Evolutionary conservation across 2,113 vertebrate genomes (phyloP).

Genomic region (Tylochromis polylepis): DNA sequence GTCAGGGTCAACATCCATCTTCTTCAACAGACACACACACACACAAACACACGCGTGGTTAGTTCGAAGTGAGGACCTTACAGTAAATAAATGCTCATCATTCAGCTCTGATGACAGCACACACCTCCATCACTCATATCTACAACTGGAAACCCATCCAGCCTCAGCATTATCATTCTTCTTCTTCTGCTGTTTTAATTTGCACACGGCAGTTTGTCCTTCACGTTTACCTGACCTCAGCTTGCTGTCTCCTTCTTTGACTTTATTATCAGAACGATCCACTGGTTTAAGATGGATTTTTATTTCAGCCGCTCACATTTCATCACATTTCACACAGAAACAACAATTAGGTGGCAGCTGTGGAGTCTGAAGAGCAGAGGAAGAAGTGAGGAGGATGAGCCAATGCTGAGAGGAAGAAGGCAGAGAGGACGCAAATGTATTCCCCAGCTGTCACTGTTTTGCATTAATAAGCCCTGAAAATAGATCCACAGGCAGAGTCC

Average conservation of each 20-base stretch:
- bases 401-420: not conserved
- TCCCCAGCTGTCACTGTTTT: constrained; percentile 6
- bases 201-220: not conserved
- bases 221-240: not conserved
- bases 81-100: not conserved
- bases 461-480: constrained; percentile 48
- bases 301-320: not conserved
- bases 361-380: not conserved
- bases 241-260: not conserved
- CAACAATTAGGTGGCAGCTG: not conserved
- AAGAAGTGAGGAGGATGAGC: not conserved
- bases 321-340: not conserved
- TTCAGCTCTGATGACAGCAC: not conserved
- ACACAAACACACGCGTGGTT: not conserved
- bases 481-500: not conserved
- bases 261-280: not conserved
- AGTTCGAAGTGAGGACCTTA: not conserved
- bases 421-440: not conserved
- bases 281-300: not conserved
- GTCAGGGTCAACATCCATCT: not conserved
- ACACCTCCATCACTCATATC: not conserved
- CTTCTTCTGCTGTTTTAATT: not conserved
- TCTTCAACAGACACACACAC: not conserved
- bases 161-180: not conserved
- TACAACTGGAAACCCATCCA: not conserved